Base-by-base conservation (phyloP, 2,888 invertebrate genomes). In the Caradrina kadenii region DNA sequence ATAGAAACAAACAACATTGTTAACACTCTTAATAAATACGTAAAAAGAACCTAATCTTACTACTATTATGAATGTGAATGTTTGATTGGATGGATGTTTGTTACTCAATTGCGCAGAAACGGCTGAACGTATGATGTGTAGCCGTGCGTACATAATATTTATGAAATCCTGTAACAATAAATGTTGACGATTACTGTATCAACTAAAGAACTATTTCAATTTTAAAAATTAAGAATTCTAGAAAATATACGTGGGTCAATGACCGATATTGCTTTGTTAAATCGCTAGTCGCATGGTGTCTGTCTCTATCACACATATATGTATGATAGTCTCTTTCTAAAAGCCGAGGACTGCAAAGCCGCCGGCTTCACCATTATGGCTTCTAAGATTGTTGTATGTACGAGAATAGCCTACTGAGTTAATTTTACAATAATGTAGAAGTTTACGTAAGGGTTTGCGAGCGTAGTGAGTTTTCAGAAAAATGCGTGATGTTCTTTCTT, bases 301-400 rank as follows among this genome's bases (percentile, higher is more conserved):
- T 8, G 1, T 63, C 21, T 48, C 48, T 48, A 1, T 65, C 48
- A 2, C n/a, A 26, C 42, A n/a, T 6, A 21, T 7, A 7, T 45
- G 1, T 2, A 10, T 13, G 17, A 31, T 21, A 1, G 45, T n/a
- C 13, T 35, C n/a, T 7, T 0, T 67, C 35, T 21, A 52, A 58
- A 42, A n/a, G 15, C 21, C 13, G 7, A 17, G 17, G 17, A 50
- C 13, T 11, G 17, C 13, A 15, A 45, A 55, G 73, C 72, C 64
- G 21, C 45, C 48, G 73, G 39, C 73, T 73, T 59, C 45, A 39
- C 49, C 6, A 13, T 15, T 79, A 75, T 0, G 74, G 74, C 74
- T 75, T 75, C 74, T 49, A 53, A 56, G 79, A 60, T 48, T 56
- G 52, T 55, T 50, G 59, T 52, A 17, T 48, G 48, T 21, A 60